These are phyloP conservation scores for Hycleus phaleratus DNA, from an alignment of 1,140 invertebrate genomes.

Conservation along the genomic window DNA sequence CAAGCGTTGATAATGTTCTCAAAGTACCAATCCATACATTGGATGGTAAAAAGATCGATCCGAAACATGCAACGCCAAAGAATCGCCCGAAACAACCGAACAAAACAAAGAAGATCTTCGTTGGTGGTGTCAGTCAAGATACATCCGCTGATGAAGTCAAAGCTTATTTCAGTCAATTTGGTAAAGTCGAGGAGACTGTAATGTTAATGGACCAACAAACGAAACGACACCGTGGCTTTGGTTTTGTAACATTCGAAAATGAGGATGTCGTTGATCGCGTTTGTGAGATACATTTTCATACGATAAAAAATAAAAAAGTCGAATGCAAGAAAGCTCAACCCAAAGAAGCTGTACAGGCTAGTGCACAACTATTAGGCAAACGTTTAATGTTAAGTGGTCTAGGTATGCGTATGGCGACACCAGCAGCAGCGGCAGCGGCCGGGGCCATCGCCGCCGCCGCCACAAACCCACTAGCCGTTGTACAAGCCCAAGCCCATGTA, in stretches of 20 bases:
- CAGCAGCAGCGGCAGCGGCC: slow-evolving; percentile 46
- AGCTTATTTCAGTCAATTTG: slow-evolving; percentile 85
- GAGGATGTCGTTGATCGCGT: slow-evolving; percentile 86
- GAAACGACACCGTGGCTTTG: slow-evolving; percentile 82
- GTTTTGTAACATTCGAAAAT: slow-evolving; percentile 87
- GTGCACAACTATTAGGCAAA: slow-evolving; percentile 62
- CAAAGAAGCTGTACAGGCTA: slow-evolving; percentile 76
- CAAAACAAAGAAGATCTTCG: slow-evolving; percentile 88
- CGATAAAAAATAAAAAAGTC: slow-evolving; percentile 88
- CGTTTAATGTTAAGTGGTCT: slow-evolving; percentile 61
- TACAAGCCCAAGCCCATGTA: slow-evolving; percentile 51
- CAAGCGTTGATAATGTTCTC: slow-evolving; percentile 82
- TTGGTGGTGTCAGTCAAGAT: slow-evolving; percentile 85
- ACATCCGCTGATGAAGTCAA: slow-evolving; percentile 86
- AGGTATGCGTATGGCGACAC: slow-evolving; percentile 54
- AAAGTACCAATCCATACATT: slow-evolving; percentile 85
- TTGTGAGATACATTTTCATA: slow-evolving; percentile 86
- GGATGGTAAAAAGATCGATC: slow-evolving; percentile 91
- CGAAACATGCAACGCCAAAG: slow-evolving; percentile 87
- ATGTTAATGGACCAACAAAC: slow-evolving; percentile 95
- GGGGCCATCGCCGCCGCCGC: slow-evolving; percentile 49
- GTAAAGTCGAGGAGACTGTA: slow-evolving; percentile 84
- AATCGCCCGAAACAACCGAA: slow-evolving; percentile 77
- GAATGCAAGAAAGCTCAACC: slow-evolving; percentile 91
- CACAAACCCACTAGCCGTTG: slow-evolving; percentile 51